Conservation (phyloP, 2,113 vertebrate genomes). For the zebrafish (Danio rerio) region DNA sequence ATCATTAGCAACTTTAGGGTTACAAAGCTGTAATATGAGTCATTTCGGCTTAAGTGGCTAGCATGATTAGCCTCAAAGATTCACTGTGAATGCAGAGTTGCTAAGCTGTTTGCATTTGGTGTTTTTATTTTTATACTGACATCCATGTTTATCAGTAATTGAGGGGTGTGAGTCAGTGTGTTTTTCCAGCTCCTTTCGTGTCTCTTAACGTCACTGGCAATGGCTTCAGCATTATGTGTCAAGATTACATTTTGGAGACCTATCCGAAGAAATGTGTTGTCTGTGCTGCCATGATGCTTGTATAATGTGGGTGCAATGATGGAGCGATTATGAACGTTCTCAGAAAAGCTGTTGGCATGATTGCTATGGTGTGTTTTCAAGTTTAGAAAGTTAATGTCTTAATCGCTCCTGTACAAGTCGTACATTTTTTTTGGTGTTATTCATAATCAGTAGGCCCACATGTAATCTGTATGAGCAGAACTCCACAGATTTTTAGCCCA, state of each 20-base stretch:
- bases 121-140: background rate
- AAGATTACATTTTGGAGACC: background rate
- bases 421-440: background rate
- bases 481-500: too few relatives aligned
- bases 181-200: background rate
- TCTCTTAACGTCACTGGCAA: background rate
- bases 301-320: background rate
- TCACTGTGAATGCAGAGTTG: background rate
- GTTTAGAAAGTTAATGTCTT: background rate
- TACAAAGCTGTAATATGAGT: background rate
- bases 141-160: constrained; percentile 18
- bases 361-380: background rate
- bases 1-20: background rate
- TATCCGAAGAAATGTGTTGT: background rate
- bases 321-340: background rate
- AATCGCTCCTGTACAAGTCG: background rate
- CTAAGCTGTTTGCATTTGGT: background rate
- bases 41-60: background rate
- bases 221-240: background rate
- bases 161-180: background rate
- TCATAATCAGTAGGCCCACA: background rate
- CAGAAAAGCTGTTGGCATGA: background rate
- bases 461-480: too few relatives aligned
- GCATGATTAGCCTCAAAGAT: constrained; percentile 4
- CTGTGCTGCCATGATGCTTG: background rate